Percentiles rank a stretch among this genome's conserved stretches.
phyloP scores from a whole-genome alignment of 2,888 invertebrate genomes.

The Parnassius smintheus region DNA sequence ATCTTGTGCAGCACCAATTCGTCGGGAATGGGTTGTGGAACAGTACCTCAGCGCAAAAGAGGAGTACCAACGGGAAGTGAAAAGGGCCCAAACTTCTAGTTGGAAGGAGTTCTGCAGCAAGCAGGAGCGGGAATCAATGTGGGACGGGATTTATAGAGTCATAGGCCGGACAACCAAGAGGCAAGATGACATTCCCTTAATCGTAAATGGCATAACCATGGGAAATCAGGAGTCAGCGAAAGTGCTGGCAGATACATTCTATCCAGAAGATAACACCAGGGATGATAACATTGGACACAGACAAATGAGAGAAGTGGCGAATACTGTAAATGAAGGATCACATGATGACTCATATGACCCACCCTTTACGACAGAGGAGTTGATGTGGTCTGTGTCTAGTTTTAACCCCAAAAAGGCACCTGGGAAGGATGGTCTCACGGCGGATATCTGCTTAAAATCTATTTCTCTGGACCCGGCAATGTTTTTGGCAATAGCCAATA shows the following conservation, averaged over 20 bases:
- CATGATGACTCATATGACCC: too few relatives aligned
- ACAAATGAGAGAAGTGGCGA: too few relatives aligned
- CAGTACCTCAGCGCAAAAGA: slow-evolving; percentile 8
- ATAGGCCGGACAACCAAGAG: slow-evolving; percentile 14
- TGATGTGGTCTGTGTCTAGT: too few relatives aligned
- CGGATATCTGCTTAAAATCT: too few relatives aligned
- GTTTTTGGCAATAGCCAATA: neutral
- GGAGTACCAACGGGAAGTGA: slow-evolving; percentile 9
- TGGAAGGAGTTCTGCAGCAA: slow-evolving; percentile 27
- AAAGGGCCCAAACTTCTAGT: slow-evolving; percentile 18
- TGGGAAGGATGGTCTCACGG: too few relatives aligned
- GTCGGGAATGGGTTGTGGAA: slow-evolving; percentile 5
- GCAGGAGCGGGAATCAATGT: slow-evolving; percentile 25
- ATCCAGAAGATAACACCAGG: slow-evolving; percentile 3
- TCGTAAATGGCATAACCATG: slow-evolving; percentile 2
- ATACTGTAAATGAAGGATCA: too few relatives aligned
- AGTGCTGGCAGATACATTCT: slow-evolving; percentile 19
- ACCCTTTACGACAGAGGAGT: too few relatives aligned
- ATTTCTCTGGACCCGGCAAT: too few relatives aligned
- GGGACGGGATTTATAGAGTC: slow-evolving; percentile 28
- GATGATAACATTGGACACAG: too few relatives aligned
- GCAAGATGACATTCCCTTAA: slow-evolving; percentile 19
- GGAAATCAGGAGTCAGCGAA: slow-evolving; percentile 17
- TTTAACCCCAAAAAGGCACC: too few relatives aligned
- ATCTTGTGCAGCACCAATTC: slow-evolving; percentile 5